Evolutionary conservation across 2,888 invertebrate genomes (phyloP).

Genomic region (Plebejus argus): DNA sequence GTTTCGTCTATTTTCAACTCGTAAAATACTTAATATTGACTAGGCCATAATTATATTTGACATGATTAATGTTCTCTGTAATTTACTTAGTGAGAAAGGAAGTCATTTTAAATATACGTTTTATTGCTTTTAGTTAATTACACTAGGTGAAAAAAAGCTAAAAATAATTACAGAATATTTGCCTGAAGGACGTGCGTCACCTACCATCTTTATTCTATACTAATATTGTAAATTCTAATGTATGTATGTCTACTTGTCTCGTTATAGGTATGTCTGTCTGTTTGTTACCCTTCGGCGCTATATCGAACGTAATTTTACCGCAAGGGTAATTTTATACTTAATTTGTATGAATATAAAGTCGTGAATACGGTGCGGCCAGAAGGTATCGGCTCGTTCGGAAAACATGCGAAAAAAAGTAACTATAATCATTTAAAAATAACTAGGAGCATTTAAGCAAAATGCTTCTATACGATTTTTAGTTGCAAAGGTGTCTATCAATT

Average conservation of each 20-base stretch:
- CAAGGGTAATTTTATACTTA: no score
- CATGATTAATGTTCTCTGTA: background rate
- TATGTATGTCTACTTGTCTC: background rate
- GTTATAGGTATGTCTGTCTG: no score
- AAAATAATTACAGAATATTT: background rate
- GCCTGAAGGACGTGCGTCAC: background rate
- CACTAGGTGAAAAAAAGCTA: background rate
- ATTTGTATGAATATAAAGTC: no score
- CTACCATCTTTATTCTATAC: background rate
- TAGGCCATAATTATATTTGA: slow-evolving; percentile 48
- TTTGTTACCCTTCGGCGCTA: no score
- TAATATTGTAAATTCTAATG: background rate
- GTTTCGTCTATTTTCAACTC: slow-evolving; percentile 36
- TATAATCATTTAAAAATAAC: no score
- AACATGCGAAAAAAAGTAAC: no score
- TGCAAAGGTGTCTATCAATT: no score
- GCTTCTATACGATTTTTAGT: no score
- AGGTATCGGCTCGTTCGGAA: no score
- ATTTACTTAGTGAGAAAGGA: slow-evolving; percentile 12
- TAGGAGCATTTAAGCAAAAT: no score
- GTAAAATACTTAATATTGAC: slow-evolving; percentile 49
- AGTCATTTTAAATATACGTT: slow-evolving; percentile 28
- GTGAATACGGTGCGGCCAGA: no score
- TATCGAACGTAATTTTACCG: no score
- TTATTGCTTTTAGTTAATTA: slow-evolving; percentile 31